Base-by-base conservation (phyloP, 1,140 invertebrate species). In the Chlorops oryzae region DNA sequence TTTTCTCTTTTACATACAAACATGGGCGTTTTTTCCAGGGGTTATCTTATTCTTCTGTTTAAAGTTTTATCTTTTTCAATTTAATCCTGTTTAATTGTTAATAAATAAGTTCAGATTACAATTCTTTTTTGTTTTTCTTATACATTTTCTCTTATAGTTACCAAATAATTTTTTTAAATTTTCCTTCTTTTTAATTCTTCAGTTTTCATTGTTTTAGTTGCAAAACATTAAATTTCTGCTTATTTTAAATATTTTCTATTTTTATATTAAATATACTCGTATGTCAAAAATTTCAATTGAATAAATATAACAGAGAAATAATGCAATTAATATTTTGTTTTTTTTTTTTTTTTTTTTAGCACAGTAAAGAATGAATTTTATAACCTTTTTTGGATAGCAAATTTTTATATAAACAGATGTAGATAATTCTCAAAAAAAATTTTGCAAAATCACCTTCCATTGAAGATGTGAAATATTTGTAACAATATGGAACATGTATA, bases 1-100 rank as follows among this genome's bases (percentile, higher is more conserved):
- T 59, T 66, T 66, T 47, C 27, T 44, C 54, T 64, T 67, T 66
- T 67, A 66, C 64, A 66, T 66, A 66, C 64, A 66, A 67, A 66
- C 64, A 66, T 66, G 59, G 10, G 54, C 48, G 7, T 39, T 39
- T 39, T 39, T 9, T 39, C 18, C 17, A 10, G 6, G 6, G 6
- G 9, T 39, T n/a, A 39, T 39, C 17, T 22, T 42, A 42, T 42
- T 22, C n/a, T 21, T 42, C 5, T 38, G n/a, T 38, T 38, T 38
- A 15, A 38, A 37, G 34, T 58, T 56, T 50, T 40, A 45, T 45
- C 49, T 50, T 56, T 43, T 25, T 46, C 47, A 21, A 20, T 40
- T 54, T 51, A 34, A 64, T 64, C 55, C 47, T 48, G 49, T 62
- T 59, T 51, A 50, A 53, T 51, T 51, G 47, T 58, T 49, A 27